Base-by-base conservation (phyloP, 2,113 vertebrate species). In the Myodes glareolus region DNA sequence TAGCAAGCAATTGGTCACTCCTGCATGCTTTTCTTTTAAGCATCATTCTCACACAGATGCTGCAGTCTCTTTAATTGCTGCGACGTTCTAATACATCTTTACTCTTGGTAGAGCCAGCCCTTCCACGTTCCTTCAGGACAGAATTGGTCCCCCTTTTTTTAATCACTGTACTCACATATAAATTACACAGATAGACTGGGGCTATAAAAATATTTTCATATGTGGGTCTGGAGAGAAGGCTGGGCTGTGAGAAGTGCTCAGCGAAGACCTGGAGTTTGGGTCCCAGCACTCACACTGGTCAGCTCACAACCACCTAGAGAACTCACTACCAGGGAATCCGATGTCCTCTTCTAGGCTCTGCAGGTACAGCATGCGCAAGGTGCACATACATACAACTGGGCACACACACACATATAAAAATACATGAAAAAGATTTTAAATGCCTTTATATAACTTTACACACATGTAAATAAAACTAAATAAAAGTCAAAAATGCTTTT, bases 141-240 rank as follows among this genome's bases (percentile, higher is more conserved):
- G 7, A 75, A 36, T 92, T 27, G 16, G 29, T 42, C 81, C 4
- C 65, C 87, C 16, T 84, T 94, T n/a, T n/a, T n/a, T n/a, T n/a
- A n/a, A 25, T 8, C 63, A 82, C 84, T n/a, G 7, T 88, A n/a
- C 47, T 95, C 72, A 61, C n/a, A 73, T 75, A 65, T n/a, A 94
- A 93, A 81, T 84, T 61, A 7, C 67, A 65, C 61, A 61, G 39
- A 61, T 90, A 78, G 42, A 73, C 13, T 84, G 47, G 94, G 45
- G 27, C 80, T 95, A 61, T 95, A 84, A 90, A 89, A 77, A 63
- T 91, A 10, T 88, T 77, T 81, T 95, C 89, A 73, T 78, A 63
- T 2, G 90, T 23, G 21, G 45, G 31, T 23, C 31, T 70, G 31
- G 85, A 47, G 17, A 70, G 45, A 70, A 25, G 33, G 45, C 21